phyloP scores from a whole-genome alignment of 2,113 vertebrate genomes.

The Neotragus moschatus region DNA sequence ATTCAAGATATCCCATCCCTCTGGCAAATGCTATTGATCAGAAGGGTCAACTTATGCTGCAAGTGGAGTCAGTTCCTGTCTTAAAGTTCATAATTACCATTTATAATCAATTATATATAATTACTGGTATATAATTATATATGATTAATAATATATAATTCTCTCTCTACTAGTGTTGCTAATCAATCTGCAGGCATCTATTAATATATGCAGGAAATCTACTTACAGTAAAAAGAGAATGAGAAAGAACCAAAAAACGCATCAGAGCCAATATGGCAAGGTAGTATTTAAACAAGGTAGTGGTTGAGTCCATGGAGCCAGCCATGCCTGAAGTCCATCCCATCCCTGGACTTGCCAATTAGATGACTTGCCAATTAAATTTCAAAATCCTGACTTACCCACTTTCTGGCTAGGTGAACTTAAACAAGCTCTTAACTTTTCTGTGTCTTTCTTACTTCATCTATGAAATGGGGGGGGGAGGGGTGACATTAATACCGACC shows the following conservation, averaged over 20 bases:
- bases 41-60: not conserved
- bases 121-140: not conserved
- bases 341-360: not conserved
- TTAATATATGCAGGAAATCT: not conserved
- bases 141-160: not conserved
- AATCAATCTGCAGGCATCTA: not conserved
- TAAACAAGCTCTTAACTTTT: not conserved
- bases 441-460: not conserved
- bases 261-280: not conserved
- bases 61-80: not conserved
- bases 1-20: too few species aligned
- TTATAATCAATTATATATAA: not conserved
- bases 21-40: not conserved
- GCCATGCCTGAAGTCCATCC: not conserved
- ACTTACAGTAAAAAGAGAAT: slow-evolving; percentile 17
- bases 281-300: not conserved
- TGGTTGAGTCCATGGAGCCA: not conserved
- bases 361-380: not conserved
- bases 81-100: not conserved
- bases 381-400: not conserved
- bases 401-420: not conserved
- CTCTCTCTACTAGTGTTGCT: not conserved
- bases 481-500: not conserved
- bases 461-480: not conserved
- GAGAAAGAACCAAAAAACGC: not conserved